A percentile compares a stretch with the other conserved stretches of the same genome.
Conservation (phyloP, 2,888 invertebrate species). For the Neoascia interrupta region DNA sequence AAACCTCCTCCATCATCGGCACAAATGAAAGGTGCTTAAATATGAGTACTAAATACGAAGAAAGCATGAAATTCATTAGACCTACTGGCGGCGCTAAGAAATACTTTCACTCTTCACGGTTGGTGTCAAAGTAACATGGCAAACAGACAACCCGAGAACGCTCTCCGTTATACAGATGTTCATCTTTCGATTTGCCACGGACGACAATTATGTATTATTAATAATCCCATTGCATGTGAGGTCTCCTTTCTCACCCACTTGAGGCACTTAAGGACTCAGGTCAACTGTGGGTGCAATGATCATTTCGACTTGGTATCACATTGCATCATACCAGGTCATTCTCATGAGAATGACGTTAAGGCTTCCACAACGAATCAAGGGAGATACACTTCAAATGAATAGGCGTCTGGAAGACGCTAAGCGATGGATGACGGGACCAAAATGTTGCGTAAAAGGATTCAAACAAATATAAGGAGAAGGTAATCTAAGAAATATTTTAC, state of each 20-base stretch:
- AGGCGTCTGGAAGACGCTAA: too few relatives aligned
- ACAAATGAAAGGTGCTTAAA: not conserved
- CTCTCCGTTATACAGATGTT: conserved; percentile 23
- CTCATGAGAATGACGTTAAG: too few relatives aligned
- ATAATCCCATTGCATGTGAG: too few relatives aligned
- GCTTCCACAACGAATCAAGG: too few relatives aligned
- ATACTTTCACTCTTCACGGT: conserved; percentile 12
- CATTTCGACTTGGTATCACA: conserved; percentile 7
- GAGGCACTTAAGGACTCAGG: conserved; percentile 5
- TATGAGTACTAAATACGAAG: not conserved
- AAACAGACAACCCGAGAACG: too few relatives aligned
- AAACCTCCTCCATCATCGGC: conserved; percentile 19
- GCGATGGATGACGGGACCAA: too few relatives aligned
- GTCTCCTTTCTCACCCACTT: conserved; percentile 39
- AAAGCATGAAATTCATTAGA: conserved; percentile 60
- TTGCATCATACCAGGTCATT: conserved; percentile 7
- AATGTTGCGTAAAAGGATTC: too few relatives aligned
- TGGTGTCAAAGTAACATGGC: too few relatives aligned
- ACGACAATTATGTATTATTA: conserved; percentile 35
- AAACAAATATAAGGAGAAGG: too few relatives aligned
- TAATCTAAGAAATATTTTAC: too few relatives aligned
- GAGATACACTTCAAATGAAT: too few relatives aligned
- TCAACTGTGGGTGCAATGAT: not conserved
- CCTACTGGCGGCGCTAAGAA: conserved; percentile 34
- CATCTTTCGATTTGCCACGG: conserved; percentile 36